phyloP scores from a whole-genome alignment of 1,140 invertebrate genomes.

The Triops longicaudatus region DNA sequence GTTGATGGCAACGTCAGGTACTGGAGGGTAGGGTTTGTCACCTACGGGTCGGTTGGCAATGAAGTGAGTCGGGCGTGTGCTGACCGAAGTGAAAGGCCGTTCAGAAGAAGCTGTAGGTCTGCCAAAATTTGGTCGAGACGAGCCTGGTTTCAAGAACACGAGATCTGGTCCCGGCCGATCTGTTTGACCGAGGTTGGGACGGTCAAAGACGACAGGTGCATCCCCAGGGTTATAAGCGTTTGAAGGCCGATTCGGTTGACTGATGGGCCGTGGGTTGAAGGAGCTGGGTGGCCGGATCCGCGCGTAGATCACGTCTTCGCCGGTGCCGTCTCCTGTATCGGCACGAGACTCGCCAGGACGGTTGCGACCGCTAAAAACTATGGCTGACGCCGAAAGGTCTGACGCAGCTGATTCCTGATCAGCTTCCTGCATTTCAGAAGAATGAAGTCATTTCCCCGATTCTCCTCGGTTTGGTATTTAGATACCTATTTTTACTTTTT shows the following conservation, averaged over 20 bases:
- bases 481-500: neutral
- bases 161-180: neutral
- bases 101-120: neutral
- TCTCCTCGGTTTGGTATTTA: too few relatives aligned
- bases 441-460: neutral
- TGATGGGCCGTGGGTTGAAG: neutral
- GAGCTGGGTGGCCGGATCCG: constrained; percentile 2
- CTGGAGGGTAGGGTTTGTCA: neutral
- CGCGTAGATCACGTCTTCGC: constrained; percentile 4
- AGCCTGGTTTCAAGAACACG: neutral
- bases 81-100: neutral
- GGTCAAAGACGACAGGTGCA: neutral
- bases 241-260: constrained; percentile 14
- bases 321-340: neutral
- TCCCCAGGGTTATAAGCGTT: neutral
- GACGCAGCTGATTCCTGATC: neutral
- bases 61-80: constrained; percentile 10
- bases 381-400: neutral
- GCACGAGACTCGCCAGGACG: neutral
- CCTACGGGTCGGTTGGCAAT: neutral
- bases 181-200: neutral
- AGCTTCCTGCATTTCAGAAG: neutral
- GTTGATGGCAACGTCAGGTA: neutral
- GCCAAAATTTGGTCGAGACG: neutral
- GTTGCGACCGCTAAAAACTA: neutral